Percentiles rank a stretch among this genome's conserved stretches.
phyloP scores from a whole-genome alignment of 1,140 invertebrate species.

The Philopotamus ludificatus region DNA sequence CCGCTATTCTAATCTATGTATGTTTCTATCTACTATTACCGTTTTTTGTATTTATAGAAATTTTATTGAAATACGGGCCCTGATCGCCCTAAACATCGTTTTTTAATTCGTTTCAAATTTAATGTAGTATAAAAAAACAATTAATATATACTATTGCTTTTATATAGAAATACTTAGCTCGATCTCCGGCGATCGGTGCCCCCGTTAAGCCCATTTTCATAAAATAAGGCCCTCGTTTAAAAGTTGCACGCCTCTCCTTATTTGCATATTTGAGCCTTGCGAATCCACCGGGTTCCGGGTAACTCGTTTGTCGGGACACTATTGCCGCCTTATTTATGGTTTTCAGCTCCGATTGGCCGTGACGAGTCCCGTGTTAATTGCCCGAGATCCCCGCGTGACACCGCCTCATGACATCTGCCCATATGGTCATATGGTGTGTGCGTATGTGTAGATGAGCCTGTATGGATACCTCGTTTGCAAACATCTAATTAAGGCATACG shows the following conservation, averaged over 20 bases:
- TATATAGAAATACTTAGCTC: neutral
- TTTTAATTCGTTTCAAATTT: too few species aligned
- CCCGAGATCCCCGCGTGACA: neutral
- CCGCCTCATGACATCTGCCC: too few species aligned
- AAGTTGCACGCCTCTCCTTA: neutral
- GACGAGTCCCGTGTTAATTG: conserved; percentile 23
- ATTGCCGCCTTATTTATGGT: conserved; percentile 33
- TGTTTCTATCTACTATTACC: too few species aligned
- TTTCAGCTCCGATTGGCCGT: conserved; percentile 20
- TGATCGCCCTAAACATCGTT: too few species aligned
- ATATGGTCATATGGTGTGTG: too few species aligned
- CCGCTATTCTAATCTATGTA: too few species aligned
- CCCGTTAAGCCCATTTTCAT: neutral
- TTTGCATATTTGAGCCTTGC: conserved; percentile 18
- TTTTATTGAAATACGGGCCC: too few species aligned
- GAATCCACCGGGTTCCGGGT: conserved; percentile 12
- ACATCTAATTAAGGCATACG: conserved; percentile 4
- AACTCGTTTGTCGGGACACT: conserved; percentile 22
- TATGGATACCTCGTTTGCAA: neutral
- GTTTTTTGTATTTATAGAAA: too few species aligned
- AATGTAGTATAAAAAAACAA: too few species aligned
- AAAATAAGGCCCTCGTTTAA: neutral
- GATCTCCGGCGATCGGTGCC: neutral
- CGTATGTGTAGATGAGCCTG: too few species aligned
- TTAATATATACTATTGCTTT: too few species aligned